Base-by-base conservation (phyloP, 1,140 invertebrate species). In the Hypsibius dujardini region DNA sequence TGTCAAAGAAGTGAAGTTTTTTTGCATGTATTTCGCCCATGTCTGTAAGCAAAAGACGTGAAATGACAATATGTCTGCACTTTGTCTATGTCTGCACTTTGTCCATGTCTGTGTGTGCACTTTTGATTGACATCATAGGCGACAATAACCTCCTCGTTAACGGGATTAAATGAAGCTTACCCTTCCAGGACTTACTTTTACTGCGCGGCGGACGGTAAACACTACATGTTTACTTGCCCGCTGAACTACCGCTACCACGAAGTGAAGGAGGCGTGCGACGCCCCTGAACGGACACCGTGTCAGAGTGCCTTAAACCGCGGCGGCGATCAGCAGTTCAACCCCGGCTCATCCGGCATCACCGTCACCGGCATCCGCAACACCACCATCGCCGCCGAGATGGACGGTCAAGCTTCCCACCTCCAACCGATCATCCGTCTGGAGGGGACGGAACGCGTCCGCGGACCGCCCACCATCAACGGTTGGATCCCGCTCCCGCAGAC, bases 261-360 rank as follows among this genome's bases (percentile, higher is more conserved):
- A 42, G 62, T 45, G 12, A 67, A 67, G 42, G 12, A 67, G 45
- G 62, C 62, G 12, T 67, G 62, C 45, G 62, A 67, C 42, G 62
- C 42, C 3, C 62, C 62, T 7, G 62, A 67, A 12, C 62, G 12
- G 42, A 67, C 62, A 15, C 62, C 62, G 62, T 67, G 62, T 42
- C 12, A 67, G 45, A 67, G 42, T 67, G 3, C 62, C 7, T 67
- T 67, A 12, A 12, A 45, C 42, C 62, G 42, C 62, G 45, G 28
- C 28, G 28, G 28, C 28, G 28, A 28, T 28, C 28, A 28, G 28
- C 28, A 28, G 28, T 28, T 28, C 28, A n/a, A 56, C 50, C n/a
- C 7, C 50, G 50, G n/a, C 50, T 56, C 7, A n/a, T 12, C n/a
- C n/a, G 7, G n/a, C 50, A n/a, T n/a, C n/a, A 12, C 50, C 50